Evolutionary conservation across 2,797 vertebrate species (phyloP).

Genomic region (Chelonia mydas): DNA sequence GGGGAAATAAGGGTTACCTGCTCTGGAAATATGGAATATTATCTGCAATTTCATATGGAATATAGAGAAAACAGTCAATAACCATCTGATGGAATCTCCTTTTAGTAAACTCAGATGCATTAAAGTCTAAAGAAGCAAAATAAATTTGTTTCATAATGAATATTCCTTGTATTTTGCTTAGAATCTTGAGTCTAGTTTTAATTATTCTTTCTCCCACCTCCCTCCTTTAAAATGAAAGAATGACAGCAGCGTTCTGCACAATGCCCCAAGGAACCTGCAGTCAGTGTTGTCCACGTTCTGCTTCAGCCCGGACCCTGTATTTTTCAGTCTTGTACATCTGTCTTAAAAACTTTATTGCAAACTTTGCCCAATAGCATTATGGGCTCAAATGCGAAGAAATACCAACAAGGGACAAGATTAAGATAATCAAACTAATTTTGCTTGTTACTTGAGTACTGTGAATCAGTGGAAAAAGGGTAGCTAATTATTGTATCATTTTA

Average conservation of each 20-base stretch:
- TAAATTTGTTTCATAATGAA: background rate
- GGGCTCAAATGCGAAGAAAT: background rate
- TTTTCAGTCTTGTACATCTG: background rate
- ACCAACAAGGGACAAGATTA: background rate
- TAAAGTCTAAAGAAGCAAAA: conserved; percentile 48
- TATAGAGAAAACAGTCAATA: background rate
- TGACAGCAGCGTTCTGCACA: conserved; percentile 9
- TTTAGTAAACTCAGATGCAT: conserved; percentile 15
- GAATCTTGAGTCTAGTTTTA: background rate
- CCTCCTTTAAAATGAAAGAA: conserved; percentile 22
- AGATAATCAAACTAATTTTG: background rate
- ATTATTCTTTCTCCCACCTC: background rate
- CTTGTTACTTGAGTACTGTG: background rate
- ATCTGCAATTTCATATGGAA: background rate
- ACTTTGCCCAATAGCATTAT: background rate
- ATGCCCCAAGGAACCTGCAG: background rate
- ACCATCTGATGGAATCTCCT: background rate
- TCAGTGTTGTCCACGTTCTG: background rate
- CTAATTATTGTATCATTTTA: background rate
- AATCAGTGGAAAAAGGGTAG: background rate
- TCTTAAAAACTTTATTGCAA: conserved; percentile 12
- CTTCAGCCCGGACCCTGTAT: background rate
- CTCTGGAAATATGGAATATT: background rate
- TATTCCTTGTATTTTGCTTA: conserved; percentile 18
- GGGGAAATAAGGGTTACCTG: conserved; percentile 23